Evolutionary conservation across 2,888 invertebrate genomes (phyloP).

Genomic region (Gandaritis pyraliata): DNA sequence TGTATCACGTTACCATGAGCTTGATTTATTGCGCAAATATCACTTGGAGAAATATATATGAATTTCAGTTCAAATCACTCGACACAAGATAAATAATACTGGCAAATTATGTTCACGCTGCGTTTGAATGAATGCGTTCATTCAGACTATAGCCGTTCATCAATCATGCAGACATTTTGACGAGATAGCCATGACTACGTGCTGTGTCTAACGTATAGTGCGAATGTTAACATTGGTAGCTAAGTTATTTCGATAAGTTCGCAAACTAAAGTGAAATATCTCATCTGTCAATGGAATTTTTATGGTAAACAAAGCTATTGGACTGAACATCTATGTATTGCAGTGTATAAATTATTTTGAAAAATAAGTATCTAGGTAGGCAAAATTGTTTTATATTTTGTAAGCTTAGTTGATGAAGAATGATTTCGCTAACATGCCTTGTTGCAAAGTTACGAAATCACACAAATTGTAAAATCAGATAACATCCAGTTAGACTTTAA

Average conservation of each 20-base stretch:
- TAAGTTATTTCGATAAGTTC: constrained; percentile 3
- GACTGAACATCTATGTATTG: too few relatives aligned
- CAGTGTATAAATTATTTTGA: too few relatives aligned
- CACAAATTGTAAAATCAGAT: too few relatives aligned
- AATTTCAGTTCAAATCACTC: constrained; percentile 45
- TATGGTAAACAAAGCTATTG: neutral
- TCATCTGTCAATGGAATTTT: constrained; percentile 2
- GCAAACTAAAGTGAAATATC: neutral
- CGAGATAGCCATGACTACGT: constrained; percentile 42
- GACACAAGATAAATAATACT: constrained; percentile 42
- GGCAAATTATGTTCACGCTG: constrained; percentile 29
- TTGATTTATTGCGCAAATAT: constrained; percentile 43
- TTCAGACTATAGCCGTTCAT: constrained; percentile 51
- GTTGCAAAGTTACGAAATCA: too few relatives aligned
- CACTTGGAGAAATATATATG: constrained; percentile 32
- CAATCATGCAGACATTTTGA: constrained; percentile 67
- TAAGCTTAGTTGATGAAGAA: too few relatives aligned
- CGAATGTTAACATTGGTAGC: neutral
- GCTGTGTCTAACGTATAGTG: constrained; percentile 1
- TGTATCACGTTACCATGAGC: constrained; percentile 38
- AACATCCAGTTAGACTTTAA: neutral
- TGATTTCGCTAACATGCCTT: too few relatives aligned
- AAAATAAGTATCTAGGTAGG: too few relatives aligned
- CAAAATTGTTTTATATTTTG: too few relatives aligned
- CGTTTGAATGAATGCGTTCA: constrained; percentile 48